Base-by-base conservation (phyloP, 2,888 invertebrate species). In the Encarsia formosa region DNA sequence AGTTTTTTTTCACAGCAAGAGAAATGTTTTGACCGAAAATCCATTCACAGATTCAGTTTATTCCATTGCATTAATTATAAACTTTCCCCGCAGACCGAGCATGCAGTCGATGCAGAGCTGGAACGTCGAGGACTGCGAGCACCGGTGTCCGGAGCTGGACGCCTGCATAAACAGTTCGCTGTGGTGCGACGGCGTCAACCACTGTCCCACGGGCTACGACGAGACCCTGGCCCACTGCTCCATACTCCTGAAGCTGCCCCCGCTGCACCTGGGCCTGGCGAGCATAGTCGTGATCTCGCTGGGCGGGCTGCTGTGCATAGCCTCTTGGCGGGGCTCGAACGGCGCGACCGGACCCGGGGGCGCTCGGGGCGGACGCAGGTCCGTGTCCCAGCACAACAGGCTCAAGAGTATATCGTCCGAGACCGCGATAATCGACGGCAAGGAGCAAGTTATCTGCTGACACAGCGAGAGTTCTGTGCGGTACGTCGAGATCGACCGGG, bases 381-480 rank as follows among this genome's bases (percentile, higher is more conserved):
- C 88, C 13, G 86, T 88, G 50, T 78, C 89, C 24, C 88, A 89
- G 71, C 87, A 87, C 61, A n/a, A n/a, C n/a, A 81, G 88, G 5
- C 80, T 89, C 56, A 88, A 88, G 71, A 88, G 88, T 61, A 78
- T 89, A 45, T 88, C 87, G 52, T 86, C 87, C 23, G 90, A 90
- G 75, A 88, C 89, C 60, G 88, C 88, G 59, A 87, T 88, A 58
- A 83, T 89, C 66, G 89, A 88, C 65, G 88, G 88, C 66, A 90
- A 90, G 75, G n/a, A n/a, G n/a, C 90, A 89, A 76, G 87, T 90
- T 78, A 89, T 91, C 83, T 90, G 91, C 91, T 91, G 91, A 91
- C 91, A 89, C 82, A 89, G 86, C 86, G 90, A 91, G 83, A 88
- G 88, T 87, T 90, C 91, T 85, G 91, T 90, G 79, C 88, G 90